Evolutionary conservation across 2,797 vertebrate species (phyloP), one percentile per base, ranked within the genome.

Genomic region (Streptopelia turtur): DNA sequence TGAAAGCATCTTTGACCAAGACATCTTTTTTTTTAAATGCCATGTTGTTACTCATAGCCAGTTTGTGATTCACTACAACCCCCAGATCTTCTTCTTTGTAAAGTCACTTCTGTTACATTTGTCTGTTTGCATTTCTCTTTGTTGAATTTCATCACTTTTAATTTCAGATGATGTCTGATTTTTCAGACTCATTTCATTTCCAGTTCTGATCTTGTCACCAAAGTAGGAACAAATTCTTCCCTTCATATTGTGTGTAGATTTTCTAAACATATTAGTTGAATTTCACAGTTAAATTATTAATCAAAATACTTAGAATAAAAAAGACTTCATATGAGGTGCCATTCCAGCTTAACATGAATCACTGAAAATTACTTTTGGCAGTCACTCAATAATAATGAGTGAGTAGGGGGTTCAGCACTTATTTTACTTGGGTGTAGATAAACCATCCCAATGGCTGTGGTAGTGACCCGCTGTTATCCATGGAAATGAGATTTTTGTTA

Each of bases 51-150:
- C 71, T 95, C 71, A 87, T 35, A 83, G 68, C 10, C 24, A 70
- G 16, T 91, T 87, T 83, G 47, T 85, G 71, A 95, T 89, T 94
- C 87, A 89, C 31, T 59, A 77, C 25, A 85, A 79, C 56, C 52
- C 28, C 70, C 84, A 79, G 47, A 93, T 85, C 45, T 52, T 74
- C 87, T 77, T 83, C 64, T 63, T 15, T 49, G 61, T 59, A 78
- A 88, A 82, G 60, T 56, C 66, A 84, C 39, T 92, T 63, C n/a
- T 63, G 10, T 57, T 87, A 85, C 21, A 57, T 52, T 83, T 71
- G 30, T 41, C 59, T 91, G 2, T 68, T 68, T 89, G 65, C 59
- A 77, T 65, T 41, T 82, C 15, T 43, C 64, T 76, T 75, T 77
- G 33, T 47, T 65, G 43, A 89, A 77, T 76, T 80, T 83, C 14